Conservation (phyloP, 2,888 invertebrate species). For the Diploptera punctata region DNA sequence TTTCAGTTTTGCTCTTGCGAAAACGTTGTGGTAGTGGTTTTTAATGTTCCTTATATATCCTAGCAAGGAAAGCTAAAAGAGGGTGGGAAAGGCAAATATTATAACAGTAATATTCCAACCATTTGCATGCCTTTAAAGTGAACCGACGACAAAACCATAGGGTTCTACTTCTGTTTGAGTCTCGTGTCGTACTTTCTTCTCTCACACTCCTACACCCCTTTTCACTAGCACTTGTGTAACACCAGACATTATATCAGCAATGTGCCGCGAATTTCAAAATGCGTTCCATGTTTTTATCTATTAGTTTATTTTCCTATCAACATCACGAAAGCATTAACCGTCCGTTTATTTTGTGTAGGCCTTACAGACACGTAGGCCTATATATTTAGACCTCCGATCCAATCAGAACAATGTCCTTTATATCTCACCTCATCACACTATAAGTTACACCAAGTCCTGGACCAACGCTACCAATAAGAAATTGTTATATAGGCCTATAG, state of each 20-base stretch:
- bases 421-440: too few relatives aligned
- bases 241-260: constrained; percentile 11
- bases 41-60: constrained; percentile 24
- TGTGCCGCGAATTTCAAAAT: constrained; percentile 9
- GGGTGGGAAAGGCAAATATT: constrained; percentile 20
- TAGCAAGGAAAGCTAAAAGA: not conserved
- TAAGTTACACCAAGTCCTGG: too few relatives aligned
- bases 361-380: too few relatives aligned
- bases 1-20: constrained; percentile 18
- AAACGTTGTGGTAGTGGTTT: constrained; percentile 8
- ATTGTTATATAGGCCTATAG: too few relatives aligned
- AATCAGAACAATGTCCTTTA: too few relatives aligned
- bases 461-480: too few relatives aligned
- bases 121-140: constrained; percentile 42
- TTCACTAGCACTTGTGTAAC: not conserved
- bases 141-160: constrained; percentile 40
- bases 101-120: constrained; percentile 39
- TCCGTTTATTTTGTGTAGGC: too few relatives aligned
- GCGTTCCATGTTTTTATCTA: constrained; percentile 5
- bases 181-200: not conserved
- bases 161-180: constrained; percentile 14
- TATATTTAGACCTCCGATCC: too few relatives aligned
- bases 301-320: too few relatives aligned
- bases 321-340: too few relatives aligned
- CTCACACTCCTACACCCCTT: not conserved